A percentile compares a stretch with the other conserved stretches of the same genome.
Conservation (phyloP, 2,797 vertebrate species). For the Enteromius thamalakanensis region DNA sequence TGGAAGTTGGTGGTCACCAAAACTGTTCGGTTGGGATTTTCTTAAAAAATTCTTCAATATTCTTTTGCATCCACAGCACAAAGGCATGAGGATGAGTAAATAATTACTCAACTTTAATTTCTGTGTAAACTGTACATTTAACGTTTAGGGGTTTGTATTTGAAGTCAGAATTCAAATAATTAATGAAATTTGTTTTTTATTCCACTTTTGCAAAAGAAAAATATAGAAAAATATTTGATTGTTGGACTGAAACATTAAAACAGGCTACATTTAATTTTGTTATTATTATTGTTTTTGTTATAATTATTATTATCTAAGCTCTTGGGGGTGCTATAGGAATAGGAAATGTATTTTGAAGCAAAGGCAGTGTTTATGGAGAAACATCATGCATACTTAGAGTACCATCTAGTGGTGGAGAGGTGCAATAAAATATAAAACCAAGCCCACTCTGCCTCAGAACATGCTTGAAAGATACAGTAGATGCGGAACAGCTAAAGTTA, state of each 20-base stretch:
- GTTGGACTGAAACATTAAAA: not conserved
- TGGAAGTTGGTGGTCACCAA: not conserved
- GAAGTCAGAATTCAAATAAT: not conserved
- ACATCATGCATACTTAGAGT: constrained; percentile 2
- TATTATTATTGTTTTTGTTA: not conserved
- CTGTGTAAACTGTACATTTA: not conserved
- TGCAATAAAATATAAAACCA: not conserved
- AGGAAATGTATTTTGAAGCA: not conserved
- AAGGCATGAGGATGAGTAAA: not conserved
- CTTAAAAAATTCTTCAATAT: not conserved
- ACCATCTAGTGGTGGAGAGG: constrained; percentile 39
- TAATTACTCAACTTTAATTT: not conserved
- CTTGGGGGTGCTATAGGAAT: not conserved
- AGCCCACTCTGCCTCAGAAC: not conserved
- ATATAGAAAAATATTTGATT: not conserved
- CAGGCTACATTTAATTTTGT: not conserved
- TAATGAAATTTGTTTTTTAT: too few species aligned
- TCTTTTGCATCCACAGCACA: not conserved
- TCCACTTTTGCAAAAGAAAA: not conserved
- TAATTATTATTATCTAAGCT: not conserved
- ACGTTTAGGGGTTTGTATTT: not conserved
- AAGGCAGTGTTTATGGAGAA: not conserved
- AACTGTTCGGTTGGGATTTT: not conserved
- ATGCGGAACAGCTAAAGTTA: too few species aligned
- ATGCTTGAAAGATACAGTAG: too few species aligned